Percentiles rank a stretch among this genome's conserved stretches.
phyloP scores from a whole-genome alignment of 92 coral and sea anemone genomes.

The Epizoanthus stellaris region DNA sequence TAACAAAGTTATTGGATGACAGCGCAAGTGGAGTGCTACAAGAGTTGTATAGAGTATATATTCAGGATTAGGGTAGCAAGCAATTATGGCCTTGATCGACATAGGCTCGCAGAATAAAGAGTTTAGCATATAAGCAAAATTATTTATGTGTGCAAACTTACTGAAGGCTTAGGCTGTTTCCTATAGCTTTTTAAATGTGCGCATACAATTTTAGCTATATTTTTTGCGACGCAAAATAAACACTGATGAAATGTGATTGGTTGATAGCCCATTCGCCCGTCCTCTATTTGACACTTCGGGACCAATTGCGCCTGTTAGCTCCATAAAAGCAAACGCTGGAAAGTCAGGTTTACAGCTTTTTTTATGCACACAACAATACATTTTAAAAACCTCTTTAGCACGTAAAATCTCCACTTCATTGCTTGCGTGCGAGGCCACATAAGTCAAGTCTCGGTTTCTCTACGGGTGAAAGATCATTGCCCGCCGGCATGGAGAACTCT shows the following conservation, averaged over 20 bases:
- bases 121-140: not conserved
- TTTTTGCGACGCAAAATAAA: not conserved
- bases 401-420: not conserved
- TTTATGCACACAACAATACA: not conserved
- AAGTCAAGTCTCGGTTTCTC: conserved; percentile 38
- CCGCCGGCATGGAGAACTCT: conserved; percentile 24
- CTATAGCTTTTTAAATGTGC: not conserved
- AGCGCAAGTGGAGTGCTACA: conserved; percentile 6
- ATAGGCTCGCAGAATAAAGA: not conserved
- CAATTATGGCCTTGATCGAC: conserved; percentile 1
- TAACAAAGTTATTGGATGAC: conserved; percentile 1
- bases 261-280: conserved; percentile 10
- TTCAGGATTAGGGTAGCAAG: not conserved
- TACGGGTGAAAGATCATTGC: conserved; percentile 28
- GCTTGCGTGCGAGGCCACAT: conserved; percentile 37
- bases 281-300: conserved; percentile 21
- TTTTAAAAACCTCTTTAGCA: conserved; percentile 41
- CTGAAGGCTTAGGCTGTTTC: not conserved
- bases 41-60: not conserved
- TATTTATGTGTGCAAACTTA: conserved; percentile 2
- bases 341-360: not conserved
- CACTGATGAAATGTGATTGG: conserved; percentile 17
- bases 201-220: not conserved
- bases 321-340: not conserved
- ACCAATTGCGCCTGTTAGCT: not conserved